Evolutionary conservation across 2,797 vertebrate genomes (phyloP).

Genomic region (Microhierax caerulescens): DNA sequence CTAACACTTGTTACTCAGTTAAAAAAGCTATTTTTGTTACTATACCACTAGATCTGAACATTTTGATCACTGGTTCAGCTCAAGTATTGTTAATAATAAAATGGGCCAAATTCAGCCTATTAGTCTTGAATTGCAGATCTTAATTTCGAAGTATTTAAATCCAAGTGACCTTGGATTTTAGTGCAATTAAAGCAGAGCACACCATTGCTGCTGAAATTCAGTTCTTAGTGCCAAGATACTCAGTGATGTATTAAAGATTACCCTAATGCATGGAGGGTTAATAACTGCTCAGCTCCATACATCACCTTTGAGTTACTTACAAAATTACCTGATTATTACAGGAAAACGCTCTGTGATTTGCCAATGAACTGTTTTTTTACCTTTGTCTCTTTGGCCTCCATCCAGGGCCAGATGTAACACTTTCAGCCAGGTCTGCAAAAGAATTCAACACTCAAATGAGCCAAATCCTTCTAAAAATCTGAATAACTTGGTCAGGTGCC

Average conservation of each 20-base stretch:
- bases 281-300: not conserved
- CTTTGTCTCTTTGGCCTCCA: not conserved
- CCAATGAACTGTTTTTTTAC: not conserved
- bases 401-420: not conserved
- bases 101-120: not conserved
- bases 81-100: not conserved
- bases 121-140: not conserved
- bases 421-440: not conserved
- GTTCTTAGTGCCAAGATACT: not conserved
- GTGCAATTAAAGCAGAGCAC: not conserved
- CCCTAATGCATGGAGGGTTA: not conserved
- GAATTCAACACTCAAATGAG: not conserved
- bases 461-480: constrained; percentile 5
- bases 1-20: not conserved
- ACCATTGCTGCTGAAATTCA: not conserved
- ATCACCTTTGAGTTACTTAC: not conserved
- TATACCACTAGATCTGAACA: not conserved
- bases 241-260: not conserved
- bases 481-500: not conserved
- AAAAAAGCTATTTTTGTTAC: not conserved
- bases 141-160: not conserved
- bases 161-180: not conserved
- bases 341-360: not conserved
- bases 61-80: not conserved
- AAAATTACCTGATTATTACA: constrained; percentile 6